phyloP scores from a whole-genome alignment of 2,113 vertebrate species.

The Donacobius atricapilla region DNA sequence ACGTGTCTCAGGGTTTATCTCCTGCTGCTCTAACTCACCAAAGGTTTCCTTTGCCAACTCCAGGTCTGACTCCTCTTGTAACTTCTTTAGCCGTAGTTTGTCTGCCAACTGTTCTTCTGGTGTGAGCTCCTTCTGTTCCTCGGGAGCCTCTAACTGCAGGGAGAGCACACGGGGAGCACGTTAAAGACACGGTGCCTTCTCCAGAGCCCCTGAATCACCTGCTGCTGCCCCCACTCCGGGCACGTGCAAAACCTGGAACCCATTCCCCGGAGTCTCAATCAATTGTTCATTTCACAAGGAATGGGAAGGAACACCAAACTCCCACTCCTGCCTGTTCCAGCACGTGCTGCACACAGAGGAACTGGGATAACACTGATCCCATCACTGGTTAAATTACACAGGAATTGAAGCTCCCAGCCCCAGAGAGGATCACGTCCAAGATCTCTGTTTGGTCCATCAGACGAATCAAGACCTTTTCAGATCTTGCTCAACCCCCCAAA shows the following conservation, averaged over 20 bases:
- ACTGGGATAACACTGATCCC: background rate
- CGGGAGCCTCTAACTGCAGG: conserved; percentile 75
- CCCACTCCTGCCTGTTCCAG: background rate
- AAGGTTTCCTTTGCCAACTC: conserved; percentile 95
- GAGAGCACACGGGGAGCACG: rapidly evolving
- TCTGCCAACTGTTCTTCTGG: conserved; percentile 88
- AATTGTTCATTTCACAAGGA: background rate
- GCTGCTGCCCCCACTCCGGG: background rate
- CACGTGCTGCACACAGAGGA: background rate
- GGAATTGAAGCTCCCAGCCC: background rate
- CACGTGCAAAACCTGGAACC: rapidly evolving
- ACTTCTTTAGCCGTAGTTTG: conserved; percentile 88
- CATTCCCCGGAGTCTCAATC: rapidly evolving
- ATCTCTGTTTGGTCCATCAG: background rate
- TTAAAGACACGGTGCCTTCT: background rate
- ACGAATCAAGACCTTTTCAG: background rate
- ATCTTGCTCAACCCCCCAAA: background rate
- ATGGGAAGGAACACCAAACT: background rate
- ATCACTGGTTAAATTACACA: background rate
- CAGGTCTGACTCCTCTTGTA: conserved; percentile 92
- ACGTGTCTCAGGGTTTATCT: background rate
- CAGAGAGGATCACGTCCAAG: background rate
- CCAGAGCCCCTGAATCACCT: background rate
- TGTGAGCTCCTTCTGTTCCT: conserved; percentile 73
- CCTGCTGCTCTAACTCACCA: conserved; percentile 73